Evolutionary conservation across 1,140 invertebrate species (phyloP).

Genomic region (Drosophila jambulina): DNA sequence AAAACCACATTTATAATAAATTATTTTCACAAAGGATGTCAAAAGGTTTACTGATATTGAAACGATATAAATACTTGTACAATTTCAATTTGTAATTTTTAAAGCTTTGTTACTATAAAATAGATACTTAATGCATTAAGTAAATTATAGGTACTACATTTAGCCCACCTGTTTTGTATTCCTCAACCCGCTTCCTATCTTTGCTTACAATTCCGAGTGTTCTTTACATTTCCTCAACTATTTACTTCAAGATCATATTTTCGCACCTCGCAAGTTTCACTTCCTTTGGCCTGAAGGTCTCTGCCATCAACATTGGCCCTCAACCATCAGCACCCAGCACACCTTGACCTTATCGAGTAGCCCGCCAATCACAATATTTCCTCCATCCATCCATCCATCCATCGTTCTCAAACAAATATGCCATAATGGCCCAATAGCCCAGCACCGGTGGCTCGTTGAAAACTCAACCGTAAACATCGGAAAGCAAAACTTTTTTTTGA

Average conservation of each 20-base stretch:
- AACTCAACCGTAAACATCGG: slow-evolving; percentile 33
- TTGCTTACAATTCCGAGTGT: not conserved
- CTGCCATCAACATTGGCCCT: slow-evolving; percentile 15
- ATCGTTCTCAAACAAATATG: slow-evolving; percentile 38
- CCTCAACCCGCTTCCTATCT: not conserved
- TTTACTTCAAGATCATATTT: slow-evolving; percentile 2
- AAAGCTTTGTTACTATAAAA: not conserved
- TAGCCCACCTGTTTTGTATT: not conserved
- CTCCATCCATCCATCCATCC: not conserved
- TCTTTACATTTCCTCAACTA: slow-evolving; percentile 7
- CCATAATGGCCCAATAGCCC: slow-evolving; percentile 12
- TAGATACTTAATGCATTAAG: not conserved
- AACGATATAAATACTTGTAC: not conserved
- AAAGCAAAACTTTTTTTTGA: slow-evolving; percentile 34
- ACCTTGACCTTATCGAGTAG: slow-evolving; percentile 36
- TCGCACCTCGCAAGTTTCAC: slow-evolving; percentile 17
- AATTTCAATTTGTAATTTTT: not conserved
- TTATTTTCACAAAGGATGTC: too few relatives aligned
- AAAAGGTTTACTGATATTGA: too few relatives aligned
- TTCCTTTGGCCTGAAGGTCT: slow-evolving; percentile 21
- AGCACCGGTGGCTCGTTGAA: slow-evolving; percentile 13
- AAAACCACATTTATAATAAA: not conserved
- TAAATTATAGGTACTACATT: not conserved
- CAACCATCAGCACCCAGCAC: slow-evolving; percentile 7
- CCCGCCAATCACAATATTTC: slow-evolving; percentile 44